Evolutionary conservation across 2,797 vertebrate genomes (phyloP), one percentile per base, ranked within the genome.

Genomic region (Sternotherus odoratus): DNA sequence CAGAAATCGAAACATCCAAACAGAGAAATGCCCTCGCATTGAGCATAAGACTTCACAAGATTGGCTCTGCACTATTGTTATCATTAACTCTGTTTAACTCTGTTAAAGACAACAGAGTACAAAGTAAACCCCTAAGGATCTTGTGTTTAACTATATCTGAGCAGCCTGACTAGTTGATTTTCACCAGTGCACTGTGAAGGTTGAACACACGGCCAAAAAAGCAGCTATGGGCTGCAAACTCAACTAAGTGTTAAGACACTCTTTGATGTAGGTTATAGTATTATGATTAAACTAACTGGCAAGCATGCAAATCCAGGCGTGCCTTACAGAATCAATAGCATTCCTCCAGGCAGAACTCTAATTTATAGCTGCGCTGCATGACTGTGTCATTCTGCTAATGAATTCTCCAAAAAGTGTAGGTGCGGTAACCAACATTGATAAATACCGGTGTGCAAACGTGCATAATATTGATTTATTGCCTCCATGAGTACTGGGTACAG

Each of bases 361-460:
- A 97, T 97, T 97, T 96, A 96, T 89, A 83, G 92, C 77, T 60
- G 86, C 57, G 0, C 84, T 79, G 88, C 88, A 23, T 86, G 94
- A 84, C 90, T 91, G 3, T 93, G 90, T 92, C 91, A 3, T 93
- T 93, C 93, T 86, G 79, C 94, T 97, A 95, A 97, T 96, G 97
- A 96, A 97, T 96, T 95, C 95, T 95, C 93, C 92, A 93, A 95
- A 50, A 88, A 95, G 82, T 87, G 86, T 90, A 94, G 95, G 92
- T 96, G 93, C 87, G 80, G 92, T 94, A 94, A 97, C 92, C 95
- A 97, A 94, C 91, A 86, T 89, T 96, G 96, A 97, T 95, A 93
- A 97, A 97, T 97, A 93, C 91, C 88, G 89, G 57, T 88, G 91
- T 83, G 82, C 48, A 21, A 85, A 91, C 91, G 79, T 87, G 86